Base-by-base conservation (phyloP, 2,113 vertebrate species). In the Rhinoderma darwinii region DNA sequence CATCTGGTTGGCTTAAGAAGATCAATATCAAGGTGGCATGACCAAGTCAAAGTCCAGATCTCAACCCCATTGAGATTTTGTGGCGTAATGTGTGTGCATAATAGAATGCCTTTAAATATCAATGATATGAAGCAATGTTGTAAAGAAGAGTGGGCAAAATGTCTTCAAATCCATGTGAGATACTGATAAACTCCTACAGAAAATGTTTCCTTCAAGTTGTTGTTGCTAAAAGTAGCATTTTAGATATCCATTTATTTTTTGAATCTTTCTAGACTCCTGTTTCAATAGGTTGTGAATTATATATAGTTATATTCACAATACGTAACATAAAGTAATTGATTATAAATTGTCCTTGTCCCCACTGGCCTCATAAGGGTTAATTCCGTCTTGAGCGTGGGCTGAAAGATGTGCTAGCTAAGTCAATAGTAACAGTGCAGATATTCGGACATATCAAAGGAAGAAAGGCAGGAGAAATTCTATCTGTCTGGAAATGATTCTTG, bases 401-500 rank as follows among this genome's bases (percentile, higher is more conserved):
- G 79, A 82, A 74, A 87, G 51, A 81, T 73, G 77, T 86, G 51
- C 68, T 59, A 37, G 54, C 78, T 75, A 82, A 72, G 79, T 87
- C 78, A 87, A 87, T 87, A 82, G 74, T 82, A 82, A 63, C 54
- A 82, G 79, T 63, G 41, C 86, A 82, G 86, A 82, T 47, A 87
- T 75, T 87, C 27, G 86, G 70, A 87, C 68, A 82, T 82, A 82
- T 87, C 86, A 87, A 87, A 87, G 86, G 68, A 68, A 87, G 66
- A 61, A 75, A 87, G 68, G 68, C 54, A 63, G 70, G 18, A 87
- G 78, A 87, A 82, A 86, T 56, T 73, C 84, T 81, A 73, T 73
- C 63, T 82, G 78, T 82, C 78, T 74, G 37, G 85, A 82, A 87
- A 87, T 87, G n/a, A 82, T 82, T 82, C 85, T 41, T 82, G 50